Percentiles rank a stretch among this genome's conserved stretches.
Conservation (phyloP, 1,140 invertebrate genomes). For the Monomorium pharaonis region DNA sequence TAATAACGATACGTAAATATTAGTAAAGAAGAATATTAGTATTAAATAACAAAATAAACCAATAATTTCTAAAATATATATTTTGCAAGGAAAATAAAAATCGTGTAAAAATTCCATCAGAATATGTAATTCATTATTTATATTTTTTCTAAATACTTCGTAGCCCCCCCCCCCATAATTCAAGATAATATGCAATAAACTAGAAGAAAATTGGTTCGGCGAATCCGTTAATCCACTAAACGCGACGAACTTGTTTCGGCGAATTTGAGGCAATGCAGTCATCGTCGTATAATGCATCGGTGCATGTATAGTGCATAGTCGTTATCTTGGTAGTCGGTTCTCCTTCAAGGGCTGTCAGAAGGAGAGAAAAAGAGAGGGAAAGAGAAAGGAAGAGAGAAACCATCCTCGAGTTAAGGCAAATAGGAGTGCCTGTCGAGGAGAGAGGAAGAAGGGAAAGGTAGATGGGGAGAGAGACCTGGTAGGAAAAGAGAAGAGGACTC, state of each 20-base stretch:
- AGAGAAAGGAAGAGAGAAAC: slow-evolving; percentile 30
- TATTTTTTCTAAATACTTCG: neutral
- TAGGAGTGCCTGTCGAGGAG: slow-evolving; percentile 73
- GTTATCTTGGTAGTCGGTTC: slow-evolving; percentile 73
- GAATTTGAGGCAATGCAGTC: slow-evolving; percentile 55
- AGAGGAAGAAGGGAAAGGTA: slow-evolving; percentile 57
- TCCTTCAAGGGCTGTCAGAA: slow-evolving; percentile 71
- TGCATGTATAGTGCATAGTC: slow-evolving; percentile 66
- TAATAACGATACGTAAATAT: neutral
- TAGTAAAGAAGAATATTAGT: neutral
- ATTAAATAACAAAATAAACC: neutral
- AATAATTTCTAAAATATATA: neutral
- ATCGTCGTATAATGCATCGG: slow-evolving; percentile 66
- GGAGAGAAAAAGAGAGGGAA: slow-evolving; percentile 53
- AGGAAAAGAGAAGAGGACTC: slow-evolving; percentile 56
- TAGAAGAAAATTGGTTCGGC: neutral
- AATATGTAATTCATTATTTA: neutral
- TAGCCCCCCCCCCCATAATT: neutral
- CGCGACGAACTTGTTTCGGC: neutral
- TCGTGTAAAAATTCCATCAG: neutral
- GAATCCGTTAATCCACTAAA: slow-evolving; percentile 26
- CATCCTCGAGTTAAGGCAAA: slow-evolving; percentile 70
- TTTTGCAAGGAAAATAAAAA: neutral
- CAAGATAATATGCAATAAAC: neutral
- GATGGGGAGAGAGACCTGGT: slow-evolving; percentile 58